A percentile compares a stretch with the other conserved stretches of the same genome.
phyloP scores from a whole-genome alignment of 2,888 invertebrate genomes.

The Ptychoptera contaminata region DNA sequence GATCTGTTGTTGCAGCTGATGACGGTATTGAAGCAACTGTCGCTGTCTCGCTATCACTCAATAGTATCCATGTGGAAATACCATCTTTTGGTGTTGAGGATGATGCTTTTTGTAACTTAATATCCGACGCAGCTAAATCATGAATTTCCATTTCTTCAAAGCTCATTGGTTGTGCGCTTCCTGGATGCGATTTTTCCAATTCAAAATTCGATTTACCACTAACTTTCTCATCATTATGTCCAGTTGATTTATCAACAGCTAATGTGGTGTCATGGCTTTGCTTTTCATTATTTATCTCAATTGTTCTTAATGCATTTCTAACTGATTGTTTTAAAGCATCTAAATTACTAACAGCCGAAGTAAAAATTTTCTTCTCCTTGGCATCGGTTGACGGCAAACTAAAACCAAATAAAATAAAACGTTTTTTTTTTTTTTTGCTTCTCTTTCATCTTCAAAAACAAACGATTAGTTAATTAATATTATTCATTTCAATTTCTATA shows the following conservation, averaged over 20 bases:
- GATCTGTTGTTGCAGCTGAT: constrained; percentile 13
- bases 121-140: constrained; percentile 24
- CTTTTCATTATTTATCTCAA: too few relatives aligned
- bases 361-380: too few relatives aligned
- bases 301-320: too few relatives aligned
- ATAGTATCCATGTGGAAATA: constrained; percentile 60
- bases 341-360: too few relatives aligned
- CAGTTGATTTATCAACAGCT: background rate
- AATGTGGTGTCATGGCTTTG: too few relatives aligned
- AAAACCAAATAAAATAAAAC: too few relatives aligned
- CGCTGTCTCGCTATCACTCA: constrained; percentile 37
- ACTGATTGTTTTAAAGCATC: too few relatives aligned
- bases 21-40: constrained; percentile 23
- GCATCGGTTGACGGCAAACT: too few relatives aligned
- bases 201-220: background rate
- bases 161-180: constrained; percentile 48
- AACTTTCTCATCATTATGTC: background rate
- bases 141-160: constrained; percentile 41
- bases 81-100: constrained; percentile 48
- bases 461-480: too few relatives aligned
- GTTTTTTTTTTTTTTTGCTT: too few relatives aligned
- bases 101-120: constrained; percentile 22
- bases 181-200: constrained; percentile 33
- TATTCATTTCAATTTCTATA: too few relatives aligned
- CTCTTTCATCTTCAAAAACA: too few relatives aligned